Evolutionary conservation across 1,140 invertebrate species (phyloP), one percentile per base, ranked within the genome.

Genomic region (Periplaneta americana): DNA sequence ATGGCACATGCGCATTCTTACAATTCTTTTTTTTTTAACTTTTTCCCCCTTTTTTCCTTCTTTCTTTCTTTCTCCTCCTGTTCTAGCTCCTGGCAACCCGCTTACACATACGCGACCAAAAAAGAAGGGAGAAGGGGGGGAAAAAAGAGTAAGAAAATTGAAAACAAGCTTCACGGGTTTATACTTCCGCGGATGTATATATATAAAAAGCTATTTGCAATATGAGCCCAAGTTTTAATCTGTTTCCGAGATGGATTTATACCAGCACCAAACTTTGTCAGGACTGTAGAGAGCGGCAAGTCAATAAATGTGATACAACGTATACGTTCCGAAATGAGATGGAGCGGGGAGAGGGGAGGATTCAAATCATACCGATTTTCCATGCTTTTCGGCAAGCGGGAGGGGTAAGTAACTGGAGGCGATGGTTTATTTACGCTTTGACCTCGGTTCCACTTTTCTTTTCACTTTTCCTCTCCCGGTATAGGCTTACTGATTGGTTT

Each of bases 1-100:
- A 81, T 77, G 75, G 80, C 76, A 34, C 80, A 81, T 81, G 80
- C 80, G 80, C 75, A 78, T 78, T 81, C 80, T 81, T 77, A 48
- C 76, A 76, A 48, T 78, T 77, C 33, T 76, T 48, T 34, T 66
- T 66, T 57, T 28, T 28, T 28, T 66, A n/a, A 28, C 6, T n/a
- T 34, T 74, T 34, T 34, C 39, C n/a, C 48, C 33, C 33, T 74
- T 74, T 80, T 80, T 13, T 80, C 66, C 66, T 28, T 75, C 76
- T 80, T 17, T 34, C 31, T 80, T 80, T 32, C 36, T 17, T 34
- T 34, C 11, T 74, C 74, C 31, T 78, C 39, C n/a, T 33, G 33
- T 34, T 77, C 66, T 15, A 34, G 31, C 76, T 34, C 33, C 34
- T 32, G 39, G 48, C n/a, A 34, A 66, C 48, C 28, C 48, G 48